Base-by-base conservation (phyloP, 2,888 invertebrate species). In the Erannis defoliaria region DNA sequence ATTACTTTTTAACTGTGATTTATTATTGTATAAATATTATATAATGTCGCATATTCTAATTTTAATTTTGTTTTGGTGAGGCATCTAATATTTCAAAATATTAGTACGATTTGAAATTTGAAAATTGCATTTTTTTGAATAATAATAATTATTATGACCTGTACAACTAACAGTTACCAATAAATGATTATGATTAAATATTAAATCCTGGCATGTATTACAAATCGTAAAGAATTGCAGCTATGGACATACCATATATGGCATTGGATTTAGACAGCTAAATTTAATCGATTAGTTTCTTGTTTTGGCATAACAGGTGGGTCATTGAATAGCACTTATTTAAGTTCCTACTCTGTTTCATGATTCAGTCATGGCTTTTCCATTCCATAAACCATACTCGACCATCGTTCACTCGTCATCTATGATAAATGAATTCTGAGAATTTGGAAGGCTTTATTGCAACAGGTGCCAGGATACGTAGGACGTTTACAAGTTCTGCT, bases 361-460 rank as follows among this genome's bases (percentile, higher is more conserved):
- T 45, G 45, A 29, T 42, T 16, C 46, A 33, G 12, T 18, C 10
- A 29, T 6, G 18, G 43, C 8, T 19, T 45, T 46, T 46, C 19
- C 46, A 19, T 46, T 45, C 29, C 29, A 45, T 16, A 45, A 10
- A 29, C 16, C 38, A 40, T 16, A 16, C 10, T 3, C 0, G 2
- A 5, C 16, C 19, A 6, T n/a, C 21, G n/a, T 40, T 16, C 4
- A 31, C 8, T 23, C 16, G 23, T 33, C 5, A 40, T 54, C 18
- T 4, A 43, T 29, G 33, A 37, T 46, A 29, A 48, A 40, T 19
- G 14, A 10, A 26, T 48, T 56, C 55, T 26, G 16, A 48, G 38
- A 68, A 73, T 71, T 73, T 69, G 70, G 75, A 31, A 76, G 72
- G 72, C 54, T 67, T 65, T 70, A 75, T 76, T 77, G 74, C 76